Evolutionary conservation across 2,113 vertebrate genomes (phyloP).

Genomic region (Cololabis saira): DNA sequence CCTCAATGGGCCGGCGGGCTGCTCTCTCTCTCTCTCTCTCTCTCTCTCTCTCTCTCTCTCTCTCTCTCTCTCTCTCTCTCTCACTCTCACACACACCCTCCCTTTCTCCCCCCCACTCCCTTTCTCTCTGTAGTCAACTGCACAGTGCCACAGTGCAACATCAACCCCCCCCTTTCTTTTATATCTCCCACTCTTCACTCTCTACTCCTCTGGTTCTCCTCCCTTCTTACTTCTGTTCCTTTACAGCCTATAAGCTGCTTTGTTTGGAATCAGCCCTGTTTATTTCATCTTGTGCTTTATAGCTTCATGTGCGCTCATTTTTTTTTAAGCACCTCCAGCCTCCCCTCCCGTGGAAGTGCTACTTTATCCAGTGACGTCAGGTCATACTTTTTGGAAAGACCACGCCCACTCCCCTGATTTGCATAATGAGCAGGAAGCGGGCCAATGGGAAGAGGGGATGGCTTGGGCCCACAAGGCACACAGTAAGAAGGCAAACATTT

Average conservation of each 20-base stretch:
- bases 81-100: constrained; percentile 49
- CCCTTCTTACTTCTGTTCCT: constrained; percentile 31
- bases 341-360: constrained; percentile 40
- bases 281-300: constrained; percentile 54
- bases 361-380: constrained; percentile 75
- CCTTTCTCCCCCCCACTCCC: constrained; percentile 40
- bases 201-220: constrained; percentile 35
- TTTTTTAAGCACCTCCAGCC: constrained; percentile 30
- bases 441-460: constrained; percentile 66
- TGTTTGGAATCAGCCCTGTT: constrained; percentile 60
- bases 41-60: constrained; percentile 59
- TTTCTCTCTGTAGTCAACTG: constrained; percentile 63
- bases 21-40: constrained; percentile 70
- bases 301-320: constrained; percentile 44
- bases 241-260: constrained; percentile 25
- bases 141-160: constrained; percentile 38
- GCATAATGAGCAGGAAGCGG: constrained; percentile 62
- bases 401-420: constrained; percentile 67
- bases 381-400: constrained; percentile 52
- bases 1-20: constrained; percentile 80
- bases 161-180: constrained; percentile 52
- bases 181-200: constrained; percentile 57
- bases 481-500: constrained; percentile 75
- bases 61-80: constrained; percentile 70
- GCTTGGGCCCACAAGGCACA: constrained; percentile 65